Conservation (phyloP, 2,113 vertebrate genomes). For the Microcebus murinus region DNA sequence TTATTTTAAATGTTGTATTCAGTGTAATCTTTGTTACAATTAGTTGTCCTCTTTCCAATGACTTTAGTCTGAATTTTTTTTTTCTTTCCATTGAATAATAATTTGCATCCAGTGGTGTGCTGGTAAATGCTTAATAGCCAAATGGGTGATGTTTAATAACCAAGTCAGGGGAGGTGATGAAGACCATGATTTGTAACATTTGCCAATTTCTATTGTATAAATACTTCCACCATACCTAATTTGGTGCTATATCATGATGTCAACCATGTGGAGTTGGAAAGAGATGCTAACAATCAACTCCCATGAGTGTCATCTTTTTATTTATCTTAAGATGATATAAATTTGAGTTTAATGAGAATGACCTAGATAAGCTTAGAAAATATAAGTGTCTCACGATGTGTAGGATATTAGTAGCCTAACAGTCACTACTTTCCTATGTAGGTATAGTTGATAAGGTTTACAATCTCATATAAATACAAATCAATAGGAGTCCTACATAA, state of each 20-base stretch:
- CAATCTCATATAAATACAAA: not conserved
- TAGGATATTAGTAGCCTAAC: not conserved
- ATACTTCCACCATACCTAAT: not conserved
- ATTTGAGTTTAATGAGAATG: not conserved
- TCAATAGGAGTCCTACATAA: not conserved
- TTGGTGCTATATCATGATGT: not conserved
- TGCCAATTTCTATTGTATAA: not conserved
- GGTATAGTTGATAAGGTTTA: not conserved
- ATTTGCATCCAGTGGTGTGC: not conserved
- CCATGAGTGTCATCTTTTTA: not conserved
- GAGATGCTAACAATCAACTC: not conserved
- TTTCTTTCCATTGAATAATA: not conserved
- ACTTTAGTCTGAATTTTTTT: not conserved
- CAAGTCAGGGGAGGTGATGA: not conserved
- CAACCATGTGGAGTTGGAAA: not conserved
- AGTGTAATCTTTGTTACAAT: not conserved
- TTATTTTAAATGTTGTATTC: not conserved
- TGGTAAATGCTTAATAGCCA: slow-evolving; percentile 8
- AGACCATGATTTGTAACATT: not conserved
- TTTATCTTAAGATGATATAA: not conserved
- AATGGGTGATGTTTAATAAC: not conserved
- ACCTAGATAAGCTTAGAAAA: not conserved
- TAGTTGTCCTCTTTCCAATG: not conserved
- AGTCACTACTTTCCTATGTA: not conserved
- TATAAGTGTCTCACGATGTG: not conserved